Evolutionary conservation across 2,888 invertebrate species (phyloP).

Genomic region (Zootermopsis nevadensis): DNA sequence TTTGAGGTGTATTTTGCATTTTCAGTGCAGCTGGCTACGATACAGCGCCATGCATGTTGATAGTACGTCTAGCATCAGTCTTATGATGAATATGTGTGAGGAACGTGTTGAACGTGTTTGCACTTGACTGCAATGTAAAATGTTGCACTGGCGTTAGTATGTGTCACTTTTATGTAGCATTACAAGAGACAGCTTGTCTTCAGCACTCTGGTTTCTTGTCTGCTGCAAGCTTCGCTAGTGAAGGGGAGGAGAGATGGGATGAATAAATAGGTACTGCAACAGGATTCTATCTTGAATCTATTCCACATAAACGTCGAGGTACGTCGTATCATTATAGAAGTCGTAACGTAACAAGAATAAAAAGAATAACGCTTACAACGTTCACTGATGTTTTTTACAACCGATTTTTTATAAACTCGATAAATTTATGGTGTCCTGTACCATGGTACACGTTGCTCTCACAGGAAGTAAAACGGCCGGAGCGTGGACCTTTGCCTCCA

Average conservation of each 20-base stretch:
- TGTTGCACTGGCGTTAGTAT: not conserved
- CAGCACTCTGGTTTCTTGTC: not conserved
- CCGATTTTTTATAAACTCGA: too few relatives aligned
- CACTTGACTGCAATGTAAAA: constrained; percentile 4
- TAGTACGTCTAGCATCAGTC: not conserved
- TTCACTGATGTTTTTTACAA: too few relatives aligned
- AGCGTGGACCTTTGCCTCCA: too few relatives aligned
- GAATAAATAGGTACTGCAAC: not conserved
- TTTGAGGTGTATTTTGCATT: not conserved
- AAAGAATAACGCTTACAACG: not conserved
- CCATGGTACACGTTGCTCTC: too few relatives aligned
- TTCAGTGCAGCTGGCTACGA: not conserved
- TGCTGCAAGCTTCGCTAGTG: not conserved
- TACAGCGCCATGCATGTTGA: not conserved
- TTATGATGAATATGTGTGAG: not conserved
- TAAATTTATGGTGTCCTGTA: too few relatives aligned
- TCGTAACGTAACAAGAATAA: not conserved
- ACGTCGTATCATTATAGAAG: not conserved
- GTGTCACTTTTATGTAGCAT: not conserved
- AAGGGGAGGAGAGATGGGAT: not conserved
- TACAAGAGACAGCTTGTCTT: not conserved
- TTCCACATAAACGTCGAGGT: not conserved
- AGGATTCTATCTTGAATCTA: not conserved
- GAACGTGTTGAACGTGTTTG: constrained; percentile 7
- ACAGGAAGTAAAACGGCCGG: too few relatives aligned